These are phyloP conservation scores for Pycnonotus jocosus DNA, from an alignment of 2,113 vertebrate genomes.

Conservation along the genomic window DNA sequence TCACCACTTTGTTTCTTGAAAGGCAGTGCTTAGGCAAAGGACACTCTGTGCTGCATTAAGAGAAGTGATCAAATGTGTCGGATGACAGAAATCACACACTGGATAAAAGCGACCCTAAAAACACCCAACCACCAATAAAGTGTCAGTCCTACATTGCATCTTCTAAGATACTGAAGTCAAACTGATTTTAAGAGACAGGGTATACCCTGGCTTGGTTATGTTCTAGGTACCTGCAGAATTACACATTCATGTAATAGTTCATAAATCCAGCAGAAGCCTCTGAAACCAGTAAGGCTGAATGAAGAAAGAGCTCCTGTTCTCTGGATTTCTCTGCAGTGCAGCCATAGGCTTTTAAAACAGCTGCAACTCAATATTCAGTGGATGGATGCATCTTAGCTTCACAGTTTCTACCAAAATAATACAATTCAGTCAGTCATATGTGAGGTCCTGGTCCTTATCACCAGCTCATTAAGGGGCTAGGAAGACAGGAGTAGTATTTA, in stretches of 20 bases:
- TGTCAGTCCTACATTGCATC: neutral
- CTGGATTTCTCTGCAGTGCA: neutral
- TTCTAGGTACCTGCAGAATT: neutral
- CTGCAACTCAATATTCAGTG: neutral
- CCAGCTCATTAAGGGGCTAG: neutral
- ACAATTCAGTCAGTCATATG: neutral
- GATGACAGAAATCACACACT: neutral
- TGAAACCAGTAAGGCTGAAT: neutral
- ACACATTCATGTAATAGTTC: neutral
- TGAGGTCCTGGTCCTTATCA: neutral
- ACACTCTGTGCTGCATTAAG: neutral
- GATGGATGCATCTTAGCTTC: neutral
- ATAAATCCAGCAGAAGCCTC: neutral
- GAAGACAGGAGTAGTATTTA: neutral
- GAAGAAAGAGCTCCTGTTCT: neutral
- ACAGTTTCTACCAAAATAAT: neutral
- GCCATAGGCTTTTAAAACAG: neutral
- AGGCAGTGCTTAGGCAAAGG: neutral
- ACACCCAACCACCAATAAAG: neutral
- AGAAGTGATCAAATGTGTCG: neutral
- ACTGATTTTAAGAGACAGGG: neutral
- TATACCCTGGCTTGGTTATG: neutral
- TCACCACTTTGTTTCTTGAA: neutral
- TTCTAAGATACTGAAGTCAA: neutral
- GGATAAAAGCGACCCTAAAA: neutral